A percentile compares a stretch with the other conserved stretches of the same genome.
phyloP scores from a whole-genome alignment of 2,797 vertebrate genomes.

The Phalanger gymnotis region DNA sequence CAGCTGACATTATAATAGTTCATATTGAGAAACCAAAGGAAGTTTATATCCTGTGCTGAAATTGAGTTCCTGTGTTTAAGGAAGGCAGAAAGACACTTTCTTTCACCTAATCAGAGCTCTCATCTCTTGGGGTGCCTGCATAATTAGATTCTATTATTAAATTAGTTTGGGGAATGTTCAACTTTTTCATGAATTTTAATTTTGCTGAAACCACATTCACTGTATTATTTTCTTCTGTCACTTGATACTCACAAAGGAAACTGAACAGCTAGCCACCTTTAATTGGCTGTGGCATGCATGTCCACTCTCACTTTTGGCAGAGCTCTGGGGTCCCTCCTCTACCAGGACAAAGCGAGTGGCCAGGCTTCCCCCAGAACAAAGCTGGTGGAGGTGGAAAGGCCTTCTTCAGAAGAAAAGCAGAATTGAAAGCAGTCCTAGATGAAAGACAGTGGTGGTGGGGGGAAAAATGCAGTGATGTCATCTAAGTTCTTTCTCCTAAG shows the following conservation, averaged over 20 bases:
- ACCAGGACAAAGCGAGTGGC: background rate
- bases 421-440: conserved; percentile 56
- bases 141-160: background rate
- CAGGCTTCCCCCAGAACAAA: conserved; percentile 9
- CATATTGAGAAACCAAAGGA: conserved; percentile 53
- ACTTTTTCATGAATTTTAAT: background rate
- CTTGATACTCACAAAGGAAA: background rate
- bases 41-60: conserved; percentile 46
- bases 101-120: background rate
- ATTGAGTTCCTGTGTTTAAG: conserved; percentile 35
- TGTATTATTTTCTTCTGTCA: background rate
- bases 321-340: conserved; percentile 1
- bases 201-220: background rate
- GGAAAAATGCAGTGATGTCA: conserved; percentile 50
- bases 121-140: background rate
- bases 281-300: background rate
- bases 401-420: conserved; percentile 45
- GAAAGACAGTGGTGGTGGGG: conserved; percentile 43
- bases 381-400: background rate
- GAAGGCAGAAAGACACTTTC: conserved; percentile 2
- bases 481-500: conserved; percentile 58
- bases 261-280: background rate
- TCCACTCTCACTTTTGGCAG: background rate
- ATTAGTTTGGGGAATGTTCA: conserved; percentile 19
- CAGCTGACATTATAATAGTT: conserved; percentile 41